Evolutionary conservation across 1,140 invertebrate genomes (phyloP).

Genomic region (Rhyacophila brunnea): DNA sequence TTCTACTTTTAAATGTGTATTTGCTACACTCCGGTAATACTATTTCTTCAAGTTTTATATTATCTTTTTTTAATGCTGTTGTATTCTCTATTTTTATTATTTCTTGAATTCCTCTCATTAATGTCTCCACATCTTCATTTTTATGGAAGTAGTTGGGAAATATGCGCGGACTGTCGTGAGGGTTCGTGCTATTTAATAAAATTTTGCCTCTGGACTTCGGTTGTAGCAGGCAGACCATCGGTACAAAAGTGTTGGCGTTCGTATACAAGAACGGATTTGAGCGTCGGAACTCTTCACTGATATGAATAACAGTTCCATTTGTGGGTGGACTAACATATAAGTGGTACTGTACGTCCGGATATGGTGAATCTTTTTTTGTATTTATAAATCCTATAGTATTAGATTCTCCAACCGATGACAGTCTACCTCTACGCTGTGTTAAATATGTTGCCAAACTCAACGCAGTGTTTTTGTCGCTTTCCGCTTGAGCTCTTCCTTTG

Average conservation of each 20-base stretch:
- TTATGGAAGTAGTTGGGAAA: conserved; percentile 80
- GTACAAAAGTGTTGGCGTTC: conserved; percentile 41
- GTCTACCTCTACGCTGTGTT: conserved; percentile 30
- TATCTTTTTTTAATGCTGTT: conserved; percentile 50
- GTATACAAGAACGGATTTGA: conserved; percentile 32
- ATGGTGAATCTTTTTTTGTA: conserved; percentile 35
- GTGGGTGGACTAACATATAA: conserved; percentile 37
- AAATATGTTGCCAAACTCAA: background rate
- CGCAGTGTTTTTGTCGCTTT: background rate
- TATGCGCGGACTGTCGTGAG: conserved; percentile 64
- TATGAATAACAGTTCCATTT: background rate
- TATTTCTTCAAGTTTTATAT: conserved; percentile 45
- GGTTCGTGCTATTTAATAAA: conserved; percentile 41
- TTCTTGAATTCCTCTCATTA: conserved; percentile 67
- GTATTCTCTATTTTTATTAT: conserved; percentile 54
- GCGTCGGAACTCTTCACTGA: conserved; percentile 29
- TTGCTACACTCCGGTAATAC: conserved; percentile 46
- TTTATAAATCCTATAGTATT: conserved; percentile 44
- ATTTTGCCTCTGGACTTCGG: conserved; percentile 54
- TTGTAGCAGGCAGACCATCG: conserved; percentile 49
- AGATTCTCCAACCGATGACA: conserved; percentile 40
- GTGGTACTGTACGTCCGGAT: conserved; percentile 46
- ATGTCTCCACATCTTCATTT: conserved; percentile 68
- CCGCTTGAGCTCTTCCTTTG: background rate
- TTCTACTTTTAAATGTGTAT: conserved; percentile 50